A percentile compares a stretch with the other conserved stretches of the same genome.
These are phyloP conservation scores for Microcebus jonahi DNA, from an alignment of 2,113 vertebrate genomes.

Conservation along the genomic window DNA sequence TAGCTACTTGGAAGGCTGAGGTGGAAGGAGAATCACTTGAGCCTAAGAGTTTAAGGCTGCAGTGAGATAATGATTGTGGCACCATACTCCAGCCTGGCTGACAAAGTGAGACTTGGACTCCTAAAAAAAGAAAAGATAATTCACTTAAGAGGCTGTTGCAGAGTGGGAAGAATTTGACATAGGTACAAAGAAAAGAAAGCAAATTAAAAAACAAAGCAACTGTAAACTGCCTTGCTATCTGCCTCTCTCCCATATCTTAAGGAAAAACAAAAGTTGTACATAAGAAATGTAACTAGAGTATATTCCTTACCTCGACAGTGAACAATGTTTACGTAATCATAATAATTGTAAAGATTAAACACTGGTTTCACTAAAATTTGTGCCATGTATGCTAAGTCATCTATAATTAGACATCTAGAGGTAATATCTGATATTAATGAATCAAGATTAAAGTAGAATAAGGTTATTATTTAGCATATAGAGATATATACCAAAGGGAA, in stretches of 20 bases:
- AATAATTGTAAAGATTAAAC: conserved; percentile 42
- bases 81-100: too few species aligned
- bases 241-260: background rate
- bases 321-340: background rate
- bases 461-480: conserved; percentile 22
- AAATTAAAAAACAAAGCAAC: conserved; percentile 34
- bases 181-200: background rate
- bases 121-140: background rate
- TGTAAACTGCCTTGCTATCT: background rate
- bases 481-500: background rate
- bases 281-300: background rate
- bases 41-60: too few species aligned
- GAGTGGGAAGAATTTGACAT: conserved; percentile 17
- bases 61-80: too few species aligned
- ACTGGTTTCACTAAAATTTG: background rate
- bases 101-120: too few species aligned
- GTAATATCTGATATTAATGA: conserved; percentile 36
- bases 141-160: background rate
- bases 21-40: too few species aligned
- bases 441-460: conserved; percentile 30
- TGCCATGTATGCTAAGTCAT: background rate
- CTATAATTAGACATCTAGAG: background rate
- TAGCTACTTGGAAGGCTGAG: too few species aligned
- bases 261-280: background rate
- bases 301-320: conserved; percentile 1